Conservation (phyloP, 2,113 vertebrate genomes). For the Mesembrinibis cayennensis region DNA sequence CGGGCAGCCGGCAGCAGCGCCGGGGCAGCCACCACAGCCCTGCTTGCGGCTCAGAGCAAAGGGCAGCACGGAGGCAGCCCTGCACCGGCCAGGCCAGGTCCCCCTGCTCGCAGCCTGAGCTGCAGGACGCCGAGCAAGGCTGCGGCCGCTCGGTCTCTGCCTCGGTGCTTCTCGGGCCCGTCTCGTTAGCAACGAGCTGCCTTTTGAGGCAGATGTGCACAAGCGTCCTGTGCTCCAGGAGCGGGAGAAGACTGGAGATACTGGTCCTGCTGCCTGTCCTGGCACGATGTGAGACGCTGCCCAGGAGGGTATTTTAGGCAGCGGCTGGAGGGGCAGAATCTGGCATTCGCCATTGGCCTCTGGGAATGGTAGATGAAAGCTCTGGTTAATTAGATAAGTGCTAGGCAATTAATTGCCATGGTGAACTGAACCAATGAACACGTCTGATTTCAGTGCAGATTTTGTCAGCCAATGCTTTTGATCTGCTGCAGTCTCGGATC, state of each 20-base stretch:
- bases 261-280: not conserved
- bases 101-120: not conserved
- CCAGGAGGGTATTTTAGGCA: not conserved
- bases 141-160: fast-evolving
- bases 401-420: constrained; percentile 33
- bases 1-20: not conserved
- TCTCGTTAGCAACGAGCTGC: not conserved
- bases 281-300: fast-evolving
- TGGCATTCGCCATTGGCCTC: not conserved
- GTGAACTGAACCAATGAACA: constrained; percentile 21
- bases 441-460: not conserved
- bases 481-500: not conserved
- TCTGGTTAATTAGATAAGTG: constrained; percentile 37
- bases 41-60: not conserved
- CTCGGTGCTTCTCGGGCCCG: not conserved
- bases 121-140: fast-evolving
- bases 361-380: not conserved
- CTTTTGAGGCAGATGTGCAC: not conserved
- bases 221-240: not conserved
- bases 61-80: not conserved
- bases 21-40: not conserved
- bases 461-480: not conserved
- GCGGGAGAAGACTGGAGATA: not conserved
- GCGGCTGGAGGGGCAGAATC: not conserved
- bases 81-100: not conserved